A percentile compares a stretch with the other conserved stretches of the same genome.
These are phyloP conservation scores for Atherix ibis DNA, from an alignment of 2,888 invertebrate genomes.

Conservation along the genomic window DNA sequence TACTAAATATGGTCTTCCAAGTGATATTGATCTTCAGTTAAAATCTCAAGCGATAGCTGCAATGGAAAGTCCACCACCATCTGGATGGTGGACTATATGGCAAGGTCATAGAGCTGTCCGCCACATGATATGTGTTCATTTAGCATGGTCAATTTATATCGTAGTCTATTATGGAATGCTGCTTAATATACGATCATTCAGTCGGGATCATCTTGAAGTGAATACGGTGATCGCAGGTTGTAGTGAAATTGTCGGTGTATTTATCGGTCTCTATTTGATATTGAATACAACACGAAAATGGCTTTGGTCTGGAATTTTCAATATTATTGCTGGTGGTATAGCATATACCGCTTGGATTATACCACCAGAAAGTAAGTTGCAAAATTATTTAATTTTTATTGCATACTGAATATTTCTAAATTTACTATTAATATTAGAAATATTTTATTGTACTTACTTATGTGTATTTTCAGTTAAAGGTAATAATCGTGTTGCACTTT, in stretches of 20 bases:
- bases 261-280: conserved; percentile 29
- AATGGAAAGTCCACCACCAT: conserved; percentile 27
- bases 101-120: conserved; percentile 26
- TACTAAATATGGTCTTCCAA: conserved; percentile 26
- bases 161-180: conserved; percentile 35
- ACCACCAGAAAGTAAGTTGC: conserved; percentile 21
- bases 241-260: conserved; percentile 29
- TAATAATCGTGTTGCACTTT: conserved; percentile 23
- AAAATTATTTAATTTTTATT: not conserved
- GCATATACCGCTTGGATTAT: conserved; percentile 31
- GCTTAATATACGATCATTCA: conserved; percentile 33
- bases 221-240: conserved; percentile 33
- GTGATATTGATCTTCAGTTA: conserved; percentile 30
- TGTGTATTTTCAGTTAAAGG: conserved; percentile 21
- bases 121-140: conserved; percentile 28
- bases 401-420: not conserved
- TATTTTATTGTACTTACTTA: too few species aligned
- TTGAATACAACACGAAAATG: conserved; percentile 28
- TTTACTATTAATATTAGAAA: too few species aligned
- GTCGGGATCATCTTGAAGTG: conserved; percentile 30
- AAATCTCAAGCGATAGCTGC: conserved; percentile 29
- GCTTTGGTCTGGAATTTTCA: conserved; percentile 30
- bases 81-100: conserved; percentile 32
- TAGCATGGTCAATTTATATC: conserved; percentile 31
- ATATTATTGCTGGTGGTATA: conserved; percentile 26